Evolutionary conservation across 2,888 invertebrate genomes (phyloP).

Genomic region (Perdita meconis): DNA sequence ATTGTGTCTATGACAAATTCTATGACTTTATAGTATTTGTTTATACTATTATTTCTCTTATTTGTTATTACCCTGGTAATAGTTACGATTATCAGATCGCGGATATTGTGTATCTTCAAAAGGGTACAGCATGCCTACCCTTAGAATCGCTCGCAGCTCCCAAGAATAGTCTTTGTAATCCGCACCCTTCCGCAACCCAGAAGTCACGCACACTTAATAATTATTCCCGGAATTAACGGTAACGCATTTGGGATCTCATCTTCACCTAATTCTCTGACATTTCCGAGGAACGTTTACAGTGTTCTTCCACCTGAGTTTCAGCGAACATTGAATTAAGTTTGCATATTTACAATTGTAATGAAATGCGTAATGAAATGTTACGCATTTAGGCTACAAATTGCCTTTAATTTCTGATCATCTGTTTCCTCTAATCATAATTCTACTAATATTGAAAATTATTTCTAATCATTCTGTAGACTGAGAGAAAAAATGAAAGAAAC

Average conservation of each 20-base stretch:
- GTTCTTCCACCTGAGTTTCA: neutral
- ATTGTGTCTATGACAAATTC: no score
- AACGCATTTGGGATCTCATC: conserved; percentile 11
- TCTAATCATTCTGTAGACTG: no score
- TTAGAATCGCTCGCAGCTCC: neutral
- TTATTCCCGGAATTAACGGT: conserved; percentile 14
- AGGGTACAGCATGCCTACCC: neutral
- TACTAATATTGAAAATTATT: neutral
- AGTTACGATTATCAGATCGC: neutral
- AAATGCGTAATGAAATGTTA: no score
- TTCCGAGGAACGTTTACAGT: neutral
- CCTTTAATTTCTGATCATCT: no score
- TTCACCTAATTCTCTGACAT: conserved; percentile 10
- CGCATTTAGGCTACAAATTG: no score
- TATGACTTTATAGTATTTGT: conserved; percentile 1
- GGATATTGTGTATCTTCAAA: neutral
- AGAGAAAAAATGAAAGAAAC: no score
- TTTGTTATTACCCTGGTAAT: neutral
- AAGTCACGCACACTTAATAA: conserved; percentile 12
- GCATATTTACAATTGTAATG: neutral
- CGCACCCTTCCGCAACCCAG: conserved; percentile 2
- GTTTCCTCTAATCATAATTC: neutral
- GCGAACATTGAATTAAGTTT: neutral
- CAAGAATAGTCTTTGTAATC: conserved; percentile 1
- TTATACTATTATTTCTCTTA: no score